Base-by-base conservation (phyloP, 2,888 invertebrate genomes). In the Heterodera filipjevi region DNA sequence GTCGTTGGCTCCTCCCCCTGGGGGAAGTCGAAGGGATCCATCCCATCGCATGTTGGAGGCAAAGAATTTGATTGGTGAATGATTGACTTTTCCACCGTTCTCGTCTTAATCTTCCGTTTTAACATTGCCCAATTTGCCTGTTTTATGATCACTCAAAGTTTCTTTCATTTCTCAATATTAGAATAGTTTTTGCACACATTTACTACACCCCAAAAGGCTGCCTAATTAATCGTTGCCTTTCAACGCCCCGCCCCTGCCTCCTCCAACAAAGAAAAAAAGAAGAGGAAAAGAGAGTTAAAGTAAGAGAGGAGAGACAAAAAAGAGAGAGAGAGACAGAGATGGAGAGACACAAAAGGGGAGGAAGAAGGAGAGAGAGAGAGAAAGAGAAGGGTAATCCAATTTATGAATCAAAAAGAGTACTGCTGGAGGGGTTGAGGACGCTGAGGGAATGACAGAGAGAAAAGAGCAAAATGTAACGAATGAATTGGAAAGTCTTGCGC, bases 371-470 rank as follows among this genome's bases (percentile, higher is more conserved):
- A 27, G 8, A 30, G 44, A 46, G 39, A 44, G n/a, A 10, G 33
- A 68, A 19, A 33, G 33, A 68, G 35, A 68, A 33, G 46, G 27
- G 46, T 33, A 71, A 71, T 46, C 32, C 49, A 72, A 72, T 72
- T 72, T 12, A 72, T 3, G 30, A 71, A 39, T 53, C 5, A 22
- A 53, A 22, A 53, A 22, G 53, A 22, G 19, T 53, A 22, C 1
- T 19, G 53, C 19, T 19, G 19, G 53, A 22, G 19, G 22, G 19
- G 22, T 53, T 16, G 53, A 12, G 22, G 49, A 49, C 49, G 53
- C 5, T 16, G 5, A 16, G 53, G 19, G 12, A 59, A 59, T 59
- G 10, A 59, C 59, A 8, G 59, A 27, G 53, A 44, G 8, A 49
- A 49, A 14, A 16, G 16, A 49, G 49, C 6, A 39, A 39, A 12